Evolutionary conservation across 2,888 invertebrate species (phyloP), one percentile per base, ranked within the genome.

Genomic region (Epinotia ramella): DNA sequence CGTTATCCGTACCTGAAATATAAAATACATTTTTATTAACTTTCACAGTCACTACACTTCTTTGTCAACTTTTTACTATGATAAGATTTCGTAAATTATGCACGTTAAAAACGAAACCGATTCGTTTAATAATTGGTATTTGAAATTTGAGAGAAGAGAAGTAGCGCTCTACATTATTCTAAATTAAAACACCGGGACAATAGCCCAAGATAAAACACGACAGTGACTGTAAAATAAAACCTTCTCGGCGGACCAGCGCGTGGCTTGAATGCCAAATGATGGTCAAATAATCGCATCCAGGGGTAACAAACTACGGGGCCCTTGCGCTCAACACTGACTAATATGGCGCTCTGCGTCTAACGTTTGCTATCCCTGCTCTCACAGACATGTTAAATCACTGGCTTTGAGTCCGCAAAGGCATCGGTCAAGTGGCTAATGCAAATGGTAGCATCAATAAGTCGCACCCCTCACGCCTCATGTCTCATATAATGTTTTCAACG

Each of bases 231-330:
- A 72, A 67, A 71, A 76, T 46, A 76, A 71, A 67, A 67, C 56
- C 63, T 62, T 44, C 56, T 72, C 65, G 56, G 70, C 60, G 65
- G 81, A 62, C 59, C 69, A 64, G 76, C 76, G 77, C 84, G 84
- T 81, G 83, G 76, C 70, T 77, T 80, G 87, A 87, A 88, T 88
- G 83, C 85, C 85, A 86, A 87, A 87, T 84, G 83, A 84, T 87
- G 86, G 85, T 86, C 88, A 86, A 89, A 89, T 89, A 88, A 89
- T 89, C 82, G 84, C 82, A 83, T 82, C 86, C 88, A 85, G 84
- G 85, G 83, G 85, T 85, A 87, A 89, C 88, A 88, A 87, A 90
- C 84, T 83, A 80, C 79, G 78, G 84, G 80, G 77, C 81, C 82
- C 79, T 73, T 79, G 81, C 79, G 66, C 80, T 80, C 73, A 84